Evolutionary conservation across 2,888 invertebrate genomes (phyloP), one percentile per base, ranked within the genome.

Genomic region (Mythimna vitellina): DNA sequence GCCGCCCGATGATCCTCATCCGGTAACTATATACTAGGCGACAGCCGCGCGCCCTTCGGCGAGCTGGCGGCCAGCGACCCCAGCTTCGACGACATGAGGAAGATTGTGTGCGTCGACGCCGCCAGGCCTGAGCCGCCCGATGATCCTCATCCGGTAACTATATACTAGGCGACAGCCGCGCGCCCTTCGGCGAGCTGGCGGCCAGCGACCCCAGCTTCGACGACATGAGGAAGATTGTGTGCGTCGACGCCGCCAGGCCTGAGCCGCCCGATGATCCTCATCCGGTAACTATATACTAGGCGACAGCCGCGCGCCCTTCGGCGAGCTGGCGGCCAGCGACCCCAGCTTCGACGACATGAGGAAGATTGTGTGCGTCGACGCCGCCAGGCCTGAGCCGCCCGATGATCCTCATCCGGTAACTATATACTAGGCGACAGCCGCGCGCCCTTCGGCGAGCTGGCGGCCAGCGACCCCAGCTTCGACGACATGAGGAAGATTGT

Each of bases 401-500:
- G 97, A 89, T 0, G 86, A 91, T 25, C 63, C 88, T 0, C 93
- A 95, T 51, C 94, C 95, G 61, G 95, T 95, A 29, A 29, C 29
- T 29, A 29, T 29, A 29, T 3, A 29, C 1, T 29, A 29, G 0
- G 97, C 60, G 98, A 86, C 97, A 74, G 81, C 85, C 97, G 98
- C 79, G 97, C 98, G 68, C 99, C 99, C 2, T 99, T 97, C 96
- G 97, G 97, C 87, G 99, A 99, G 92, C 97, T 98, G 86, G 98
- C 99, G 49, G 98, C 98, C 9, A 96, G 97, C 68, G 99, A 98
- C 95, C 97, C 97, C 70, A 98, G 98, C 89, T 98, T 99, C 90
- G 99, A 99, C 88, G 99, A 99, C 88, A 99, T 99, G 99, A 96
- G 97, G 70, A 98, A 99, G 96, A 97, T 99, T 32, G 99, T 99